Evolutionary conservation across 2,113 vertebrate species (phyloP).

Genomic region (Cynopterus brachyotis): DNA sequence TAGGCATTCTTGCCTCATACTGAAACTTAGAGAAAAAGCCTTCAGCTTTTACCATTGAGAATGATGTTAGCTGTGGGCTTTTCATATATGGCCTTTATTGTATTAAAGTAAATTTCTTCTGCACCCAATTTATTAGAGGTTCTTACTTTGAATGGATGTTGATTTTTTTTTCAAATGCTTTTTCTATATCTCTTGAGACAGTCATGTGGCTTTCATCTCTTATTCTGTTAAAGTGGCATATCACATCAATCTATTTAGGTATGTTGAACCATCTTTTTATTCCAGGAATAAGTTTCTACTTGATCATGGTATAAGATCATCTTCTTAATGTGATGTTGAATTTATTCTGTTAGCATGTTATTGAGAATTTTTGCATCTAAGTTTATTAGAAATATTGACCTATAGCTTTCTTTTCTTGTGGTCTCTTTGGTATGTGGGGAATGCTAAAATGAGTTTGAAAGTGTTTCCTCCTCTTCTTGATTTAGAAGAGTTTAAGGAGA

Average conservation of each 20-base stretch:
- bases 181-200: background rate
- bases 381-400: background rate
- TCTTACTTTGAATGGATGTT: background rate
- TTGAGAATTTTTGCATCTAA: background rate
- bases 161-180: background rate
- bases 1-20: too few species aligned
- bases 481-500: background rate
- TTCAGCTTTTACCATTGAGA: too few species aligned
- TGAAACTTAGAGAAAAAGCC: too few species aligned
- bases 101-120: too few species aligned
- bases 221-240: background rate
- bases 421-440: background rate
- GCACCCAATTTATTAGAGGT: too few species aligned
- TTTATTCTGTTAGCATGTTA: background rate
- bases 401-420: background rate
- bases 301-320: too few species aligned
- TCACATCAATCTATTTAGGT: background rate
- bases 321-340: background rate
- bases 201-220: background rate
- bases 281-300: too few species aligned
- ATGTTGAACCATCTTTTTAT: background rate
- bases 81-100: too few species aligned
- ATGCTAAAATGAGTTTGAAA: background rate
- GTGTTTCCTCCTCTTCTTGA: background rate
- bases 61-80: too few species aligned